Evolutionary conservation across 2,113 vertebrate genomes (phyloP), one percentile per base, ranked within the genome.

Genomic region (Dunckerocampus dactyliophorus): DNA sequence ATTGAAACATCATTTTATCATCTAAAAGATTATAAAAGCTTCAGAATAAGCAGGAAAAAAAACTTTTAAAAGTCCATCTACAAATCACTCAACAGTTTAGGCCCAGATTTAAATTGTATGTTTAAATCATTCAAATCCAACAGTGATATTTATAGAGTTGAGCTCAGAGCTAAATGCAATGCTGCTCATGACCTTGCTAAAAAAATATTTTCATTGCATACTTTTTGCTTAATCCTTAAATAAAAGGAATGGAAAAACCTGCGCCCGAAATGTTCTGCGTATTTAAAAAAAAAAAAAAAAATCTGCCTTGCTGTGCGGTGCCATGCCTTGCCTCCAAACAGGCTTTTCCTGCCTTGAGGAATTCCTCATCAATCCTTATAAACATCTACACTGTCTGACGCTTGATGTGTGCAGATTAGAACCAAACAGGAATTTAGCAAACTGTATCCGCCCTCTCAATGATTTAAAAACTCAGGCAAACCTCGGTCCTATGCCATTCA

Each of bases 281-380:
- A 42, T 20, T 20, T 13, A 13, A 10, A 37, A 3, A 2, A 56
- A 8, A 39, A 39, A 11, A 9, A 11, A 39, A 39, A 39, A 3
- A 11, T 39, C 11, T 19, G 34, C n/a, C n/a, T n/a, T n/a, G n/a
- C n/a, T n/a, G n/a, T n/a, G n/a, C n/a, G n/a, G n/a, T n/a, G n/a
- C 6, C 14, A 8, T 19, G n/a, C 53, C 15, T 34, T 42, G n/a
- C 34, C 8, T 52, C 22, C 24, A 55, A 66, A 34, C 45, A 37
- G 43, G 62, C 51, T 45, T 74, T 86, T 87, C 85, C 85, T 88
- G 81, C 54, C 59, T 67, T 65, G 76, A 63, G 66, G 75, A 79
- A 72, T 80, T 51, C 63, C 54, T 77, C 69, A 81, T 85, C 68
- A 50, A 22, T 63, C 67, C 65, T 65, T 65, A 58, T 78, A 85